Percentiles rank a stretch among this genome's conserved stretches.
These are phyloP conservation scores for Oreochromis mossambicus DNA, from an alignment of 2,797 vertebrate species.

Conservation along the genomic window DNA sequence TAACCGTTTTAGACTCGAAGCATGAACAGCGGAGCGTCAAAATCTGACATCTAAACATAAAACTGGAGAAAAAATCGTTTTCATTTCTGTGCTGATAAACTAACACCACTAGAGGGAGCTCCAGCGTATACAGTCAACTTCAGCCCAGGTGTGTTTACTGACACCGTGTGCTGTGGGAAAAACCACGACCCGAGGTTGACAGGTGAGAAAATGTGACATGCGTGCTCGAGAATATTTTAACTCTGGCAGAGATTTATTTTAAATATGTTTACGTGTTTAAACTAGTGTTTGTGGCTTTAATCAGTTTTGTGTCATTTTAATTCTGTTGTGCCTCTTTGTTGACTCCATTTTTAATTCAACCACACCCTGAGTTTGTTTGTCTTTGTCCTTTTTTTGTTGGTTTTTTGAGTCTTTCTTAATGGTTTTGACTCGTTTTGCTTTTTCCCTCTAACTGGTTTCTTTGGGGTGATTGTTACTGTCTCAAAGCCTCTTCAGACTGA, in stretches of 20 bases:
- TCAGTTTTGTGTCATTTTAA: background rate
- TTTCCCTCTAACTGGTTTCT: background rate
- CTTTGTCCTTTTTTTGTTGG: background rate
- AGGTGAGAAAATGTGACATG: background rate
- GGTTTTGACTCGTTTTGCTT: background rate
- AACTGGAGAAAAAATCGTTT: background rate
- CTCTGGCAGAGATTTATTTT: accelerated
- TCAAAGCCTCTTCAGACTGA: background rate
- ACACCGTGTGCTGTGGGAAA: background rate
- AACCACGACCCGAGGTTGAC: accelerated
- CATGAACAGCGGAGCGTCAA: background rate
- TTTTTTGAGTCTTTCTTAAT: background rate
- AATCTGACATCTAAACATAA: accelerated
- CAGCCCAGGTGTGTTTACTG: background rate
- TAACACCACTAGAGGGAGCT: background rate
- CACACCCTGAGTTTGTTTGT: background rate
- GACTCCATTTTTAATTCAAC: background rate
- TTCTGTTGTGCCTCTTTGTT: accelerated
- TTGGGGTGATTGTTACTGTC: accelerated
- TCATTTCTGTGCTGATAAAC: background rate
- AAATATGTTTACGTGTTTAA: background rate
- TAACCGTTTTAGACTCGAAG: background rate
- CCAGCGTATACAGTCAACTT: background rate
- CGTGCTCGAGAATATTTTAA: background rate
- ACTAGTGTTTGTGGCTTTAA: accelerated